These are phyloP conservation scores for Cnemophilus loriae DNA, from an alignment of 2,113 vertebrate genomes.

Conservation along the genomic window DNA sequence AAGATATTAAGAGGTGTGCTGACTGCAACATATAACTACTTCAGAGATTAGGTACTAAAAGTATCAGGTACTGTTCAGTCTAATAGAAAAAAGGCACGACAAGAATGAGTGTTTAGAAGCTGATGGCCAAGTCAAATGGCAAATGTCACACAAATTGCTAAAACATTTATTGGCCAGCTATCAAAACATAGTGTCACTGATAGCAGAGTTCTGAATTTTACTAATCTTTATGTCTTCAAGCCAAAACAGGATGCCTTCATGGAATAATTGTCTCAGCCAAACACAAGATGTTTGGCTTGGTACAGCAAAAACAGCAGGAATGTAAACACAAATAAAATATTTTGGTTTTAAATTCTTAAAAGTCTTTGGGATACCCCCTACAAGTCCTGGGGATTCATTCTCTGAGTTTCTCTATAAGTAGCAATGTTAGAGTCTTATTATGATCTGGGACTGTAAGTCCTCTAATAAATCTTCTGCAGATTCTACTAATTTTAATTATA, in stretches of 20 bases:
- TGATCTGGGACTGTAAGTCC: neutral
- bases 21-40: neutral
- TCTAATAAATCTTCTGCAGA: neutral
- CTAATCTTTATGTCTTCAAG: neutral
- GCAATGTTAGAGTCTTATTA: neutral
- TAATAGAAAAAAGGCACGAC: neutral
- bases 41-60: neutral
- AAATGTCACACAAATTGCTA: neutral
- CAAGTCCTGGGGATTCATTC: neutral
- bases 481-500: neutral
- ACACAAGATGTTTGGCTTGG: neutral
- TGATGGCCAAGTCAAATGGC: neutral
- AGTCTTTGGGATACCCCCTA: accelerated
- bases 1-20: neutral
- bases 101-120: neutral
- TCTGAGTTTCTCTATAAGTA: neutral
- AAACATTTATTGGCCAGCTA: neutral
- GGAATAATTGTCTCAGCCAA: neutral
- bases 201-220: neutral
- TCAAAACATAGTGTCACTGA: neutral
- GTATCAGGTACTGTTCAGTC: neutral
- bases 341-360: neutral
- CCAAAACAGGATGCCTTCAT: neutral
- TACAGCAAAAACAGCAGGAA: neutral
- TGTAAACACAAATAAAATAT: neutral